Evolutionary conservation across 2,113 vertebrate genomes (phyloP), one percentile per base, ranked within the genome.

Genomic region (Cynoglossus semilaevis): DNA sequence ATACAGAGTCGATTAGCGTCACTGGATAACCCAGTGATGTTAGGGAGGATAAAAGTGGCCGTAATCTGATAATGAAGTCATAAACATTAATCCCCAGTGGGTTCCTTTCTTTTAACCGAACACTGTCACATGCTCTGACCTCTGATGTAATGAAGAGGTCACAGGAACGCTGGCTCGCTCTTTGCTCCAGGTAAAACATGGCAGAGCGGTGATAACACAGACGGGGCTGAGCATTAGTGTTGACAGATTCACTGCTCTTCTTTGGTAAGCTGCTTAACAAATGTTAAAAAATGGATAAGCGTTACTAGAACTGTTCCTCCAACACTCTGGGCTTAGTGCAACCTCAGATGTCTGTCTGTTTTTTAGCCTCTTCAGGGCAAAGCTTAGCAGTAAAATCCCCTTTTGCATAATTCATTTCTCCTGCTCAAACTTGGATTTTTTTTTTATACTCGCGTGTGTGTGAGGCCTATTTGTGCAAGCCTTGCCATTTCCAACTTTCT

Each of bases 381-480:
- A 63, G 67, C 58, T 52, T 57, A 46, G 15, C 49, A 41, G 51
- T 29, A 41, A 68, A 63, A 76, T 59, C 66, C 52, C 44, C 36
- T 52, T 18, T 16, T 80, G 55, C 51, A 77, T 84, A 73, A 85
- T 84, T 82, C 75, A 83, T 63, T 15, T 11, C 13, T 55, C 62
- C 17, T 11, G 19, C 53, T 41, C 68, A 59, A 79, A 77, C 69
- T 85, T 70, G 44, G 22, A 51, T 76, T 70, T 53, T 6, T 29
- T 29, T 29, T 29, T 29, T 29, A 29, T 29, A 2, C 2, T 2
- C 6, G 22, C 6, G 22, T 29, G 22, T 29, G 22, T 4, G 35
- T 36, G 8, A 54, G 45, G 16, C 15, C 44, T 44, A 42, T 59
- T 67, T 47, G 34, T 69, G 68, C 46, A 62, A 61, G 73, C 41